A percentile compares a stretch with the other conserved stretches of the same genome.
Evolutionary conservation across 2,888 invertebrate genomes (phyloP).

Genomic region (Punctoribates punctum): DNA sequence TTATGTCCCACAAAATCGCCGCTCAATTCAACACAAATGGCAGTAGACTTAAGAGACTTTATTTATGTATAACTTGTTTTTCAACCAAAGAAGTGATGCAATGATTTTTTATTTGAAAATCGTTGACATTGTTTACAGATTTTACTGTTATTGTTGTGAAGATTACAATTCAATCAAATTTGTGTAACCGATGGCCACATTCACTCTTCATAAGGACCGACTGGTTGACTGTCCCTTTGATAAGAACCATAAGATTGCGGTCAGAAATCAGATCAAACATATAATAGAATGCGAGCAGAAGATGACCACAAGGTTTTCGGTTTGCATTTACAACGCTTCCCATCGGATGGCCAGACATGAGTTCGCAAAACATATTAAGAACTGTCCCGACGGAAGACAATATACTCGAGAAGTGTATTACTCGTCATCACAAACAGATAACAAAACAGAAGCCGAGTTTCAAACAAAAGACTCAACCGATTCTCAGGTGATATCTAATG

Average conservation of each 20-base stretch:
- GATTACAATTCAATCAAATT: too few relatives aligned
- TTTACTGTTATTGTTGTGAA: too few relatives aligned
- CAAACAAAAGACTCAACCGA: too few relatives aligned
- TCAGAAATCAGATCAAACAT: conserved; percentile 18
- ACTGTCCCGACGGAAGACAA: conserved; percentile 32
- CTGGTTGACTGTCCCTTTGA: background rate
- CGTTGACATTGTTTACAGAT: background rate
- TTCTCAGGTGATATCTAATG: too few relatives aligned
- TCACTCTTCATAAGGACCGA: background rate
- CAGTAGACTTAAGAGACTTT: background rate
- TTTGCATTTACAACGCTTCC: conserved; percentile 28
- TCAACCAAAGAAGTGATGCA: conserved; percentile 18
- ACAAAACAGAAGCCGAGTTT: too few relatives aligned
- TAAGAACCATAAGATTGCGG: conserved; percentile 14
- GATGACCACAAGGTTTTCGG: background rate
- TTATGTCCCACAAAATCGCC: background rate
- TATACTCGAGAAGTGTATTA: background rate
- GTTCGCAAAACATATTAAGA: conserved; percentile 4
- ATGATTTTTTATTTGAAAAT: background rate
- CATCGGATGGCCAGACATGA: conserved; percentile 27
- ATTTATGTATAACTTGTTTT: background rate
- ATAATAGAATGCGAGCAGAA: conserved; percentile 18
- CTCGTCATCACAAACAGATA: too few relatives aligned
- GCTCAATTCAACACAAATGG: background rate
- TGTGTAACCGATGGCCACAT: conserved; percentile 20